Percentiles rank a stretch among this genome's conserved stretches.
Conservation (phyloP, 92 coral and sea anemone genomes). For the Phenganax marumi region DNA sequence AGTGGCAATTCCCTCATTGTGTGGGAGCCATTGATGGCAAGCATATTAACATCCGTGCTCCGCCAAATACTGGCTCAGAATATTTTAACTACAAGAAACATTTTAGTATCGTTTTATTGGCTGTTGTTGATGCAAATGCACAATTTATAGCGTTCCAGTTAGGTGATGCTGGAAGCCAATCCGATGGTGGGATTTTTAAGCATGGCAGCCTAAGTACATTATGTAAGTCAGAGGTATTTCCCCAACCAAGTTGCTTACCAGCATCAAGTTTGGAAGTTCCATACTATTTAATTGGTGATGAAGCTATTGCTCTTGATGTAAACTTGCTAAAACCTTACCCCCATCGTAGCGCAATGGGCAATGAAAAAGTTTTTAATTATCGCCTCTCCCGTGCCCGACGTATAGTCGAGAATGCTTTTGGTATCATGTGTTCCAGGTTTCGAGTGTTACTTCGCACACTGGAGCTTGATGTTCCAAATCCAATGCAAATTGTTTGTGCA, state of each 20-base stretch:
- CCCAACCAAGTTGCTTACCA: slow-evolving; percentile 27
- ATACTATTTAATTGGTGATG: slow-evolving; percentile 62
- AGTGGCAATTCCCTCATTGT: slow-evolving; percentile 65
- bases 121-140: slow-evolving; percentile 59
- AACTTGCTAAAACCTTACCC: slow-evolving; percentile 60
- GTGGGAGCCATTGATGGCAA: slow-evolving; percentile 74
- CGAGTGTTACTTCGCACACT: slow-evolving; percentile 58
- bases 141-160: slow-evolving; percentile 46
- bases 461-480: slow-evolving; percentile 62
- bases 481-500: slow-evolving; percentile 58
- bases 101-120: slow-evolving; percentile 59
- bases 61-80: slow-evolving; percentile 63
- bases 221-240: slow-evolving; percentile 50
- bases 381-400: slow-evolving; percentile 46
- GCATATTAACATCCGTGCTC: slow-evolving; percentile 57
- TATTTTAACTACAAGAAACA: slow-evolving; percentile 64
- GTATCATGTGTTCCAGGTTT: slow-evolving; percentile 61
- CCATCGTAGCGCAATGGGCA: slow-evolving; percentile 54
- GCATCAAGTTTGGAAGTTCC: slow-evolving; percentile 27
- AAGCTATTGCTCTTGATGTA: slow-evolving; percentile 63
- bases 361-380: slow-evolving; percentile 54
- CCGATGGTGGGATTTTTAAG: slow-evolving; percentile 64
- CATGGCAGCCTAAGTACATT: slow-evolving; percentile 40
- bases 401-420: slow-evolving; percentile 57
- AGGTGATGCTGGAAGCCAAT: slow-evolving; percentile 56